A percentile compares a stretch with the other conserved stretches of the same genome.
These are phyloP conservation scores for Ascidia mentula DNA, from an alignment of 23 tunicate genomes.

Conservation along the genomic window DNA sequence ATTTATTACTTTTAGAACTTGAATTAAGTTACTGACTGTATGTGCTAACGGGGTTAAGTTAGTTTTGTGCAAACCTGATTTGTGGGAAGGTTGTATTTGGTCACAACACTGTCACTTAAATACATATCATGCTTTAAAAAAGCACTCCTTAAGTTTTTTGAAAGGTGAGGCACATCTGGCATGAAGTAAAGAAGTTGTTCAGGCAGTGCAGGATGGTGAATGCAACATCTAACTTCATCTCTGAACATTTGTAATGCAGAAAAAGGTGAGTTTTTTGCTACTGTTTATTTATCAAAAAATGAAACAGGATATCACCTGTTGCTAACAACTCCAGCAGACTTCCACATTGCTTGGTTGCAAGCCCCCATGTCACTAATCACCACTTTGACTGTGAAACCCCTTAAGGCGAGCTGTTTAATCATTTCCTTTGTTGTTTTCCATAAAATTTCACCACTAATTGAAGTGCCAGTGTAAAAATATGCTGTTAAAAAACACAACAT, in stretches of 20 bases:
- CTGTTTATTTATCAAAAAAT: background rate
- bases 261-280: background rate
- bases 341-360: constrained; percentile 18
- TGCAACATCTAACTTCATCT: background rate
- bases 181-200: constrained; percentile 3
- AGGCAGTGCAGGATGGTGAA: background rate
- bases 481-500: background rate
- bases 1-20: no score
- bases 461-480: background rate
- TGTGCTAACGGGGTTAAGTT: no score
- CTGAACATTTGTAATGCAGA: background rate
- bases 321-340: constrained; percentile 21
- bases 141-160: background rate
- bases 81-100: background rate
- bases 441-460: background rate
- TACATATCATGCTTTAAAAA: background rate
- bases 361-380: background rate
- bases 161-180: constrained; percentile 15
- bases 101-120: background rate
- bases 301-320: background rate
- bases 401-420: background rate
- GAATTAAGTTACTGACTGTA: no score
- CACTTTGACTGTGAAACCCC: background rate
- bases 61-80: no score
- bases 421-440: background rate